Percentiles rank a stretch among this genome's conserved stretches.
Conservation (phyloP, 1,140 invertebrate genomes). For the Eurosta solidaginis region DNA sequence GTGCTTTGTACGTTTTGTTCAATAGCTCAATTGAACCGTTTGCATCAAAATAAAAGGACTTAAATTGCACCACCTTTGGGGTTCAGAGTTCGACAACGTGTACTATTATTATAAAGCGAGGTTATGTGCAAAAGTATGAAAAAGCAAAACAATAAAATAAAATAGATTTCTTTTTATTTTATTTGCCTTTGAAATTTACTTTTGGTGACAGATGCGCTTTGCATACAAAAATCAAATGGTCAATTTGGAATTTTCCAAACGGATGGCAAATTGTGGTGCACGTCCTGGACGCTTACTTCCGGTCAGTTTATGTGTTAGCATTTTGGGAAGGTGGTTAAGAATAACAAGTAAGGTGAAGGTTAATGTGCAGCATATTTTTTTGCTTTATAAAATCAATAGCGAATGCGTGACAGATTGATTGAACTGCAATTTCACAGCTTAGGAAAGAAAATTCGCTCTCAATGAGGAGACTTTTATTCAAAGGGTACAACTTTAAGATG, state of each 20-base stretch:
- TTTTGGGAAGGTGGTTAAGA: too few species aligned
- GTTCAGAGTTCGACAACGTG: background rate
- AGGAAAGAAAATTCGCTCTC: too few species aligned
- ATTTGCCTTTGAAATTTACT: background rate
- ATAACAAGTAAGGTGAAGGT: background rate
- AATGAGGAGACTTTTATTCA: too few species aligned
- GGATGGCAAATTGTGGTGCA: conserved; percentile 24
- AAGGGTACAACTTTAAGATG: too few species aligned
- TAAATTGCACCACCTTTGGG: background rate
- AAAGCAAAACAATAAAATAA: background rate
- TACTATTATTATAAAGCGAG: background rate
- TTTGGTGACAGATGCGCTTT: background rate
- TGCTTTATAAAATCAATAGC: too few species aligned
- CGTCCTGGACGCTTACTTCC: conserved; percentile 13
- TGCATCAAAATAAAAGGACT: background rate
- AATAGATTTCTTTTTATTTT: background rate
- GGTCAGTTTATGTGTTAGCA: background rate
- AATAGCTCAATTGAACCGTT: background rate
- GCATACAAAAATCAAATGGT: conserved; percentile 24
- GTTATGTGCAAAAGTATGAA: background rate
- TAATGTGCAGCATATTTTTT: too few species aligned
- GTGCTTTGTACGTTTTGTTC: background rate
- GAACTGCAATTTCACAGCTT: too few species aligned
- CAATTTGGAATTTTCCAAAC: conserved; percentile 1
- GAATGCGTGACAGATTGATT: too few species aligned